Percentiles rank a stretch among this genome's conserved stretches.
Evolutionary conservation across 2,113 vertebrate genomes (phyloP).

Genomic region (Neogale vison): DNA sequence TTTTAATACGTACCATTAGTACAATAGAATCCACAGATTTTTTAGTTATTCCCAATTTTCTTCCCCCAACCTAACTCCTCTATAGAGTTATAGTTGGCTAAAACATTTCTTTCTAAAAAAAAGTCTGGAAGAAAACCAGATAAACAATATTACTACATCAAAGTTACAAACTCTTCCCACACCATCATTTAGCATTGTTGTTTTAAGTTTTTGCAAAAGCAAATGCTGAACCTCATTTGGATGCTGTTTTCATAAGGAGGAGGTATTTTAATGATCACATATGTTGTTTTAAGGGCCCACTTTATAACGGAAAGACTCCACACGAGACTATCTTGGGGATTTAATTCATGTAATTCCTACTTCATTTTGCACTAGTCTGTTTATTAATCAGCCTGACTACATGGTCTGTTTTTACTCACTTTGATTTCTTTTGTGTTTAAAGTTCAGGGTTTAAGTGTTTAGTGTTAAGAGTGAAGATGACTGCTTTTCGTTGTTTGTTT

Average conservation of each 20-base stretch:
- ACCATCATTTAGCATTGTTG: slow-evolving; percentile 25
- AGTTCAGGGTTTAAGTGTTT: slow-evolving; percentile 68
- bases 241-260: slow-evolving; percentile 59
- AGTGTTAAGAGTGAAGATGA: slow-evolving; percentile 56
- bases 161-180: slow-evolving; percentile 44
- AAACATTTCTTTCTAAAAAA: slow-evolving; percentile 41
- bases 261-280: slow-evolving; percentile 71
- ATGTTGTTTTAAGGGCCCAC: slow-evolving; percentile 73
- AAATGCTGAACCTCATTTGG: slow-evolving; percentile 63
- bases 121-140: slow-evolving; percentile 37
- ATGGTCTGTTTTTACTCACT: slow-evolving; percentile 67
- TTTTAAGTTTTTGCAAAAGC: slow-evolving; percentile 52
- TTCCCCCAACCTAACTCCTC: neutral
- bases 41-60: neutral
- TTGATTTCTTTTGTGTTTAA: slow-evolving; percentile 74
- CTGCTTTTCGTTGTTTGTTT: slow-evolving; percentile 59
- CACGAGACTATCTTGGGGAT: slow-evolving; percentile 51
- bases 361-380: slow-evolving; percentile 60
- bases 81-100: slow-evolving; percentile 15
- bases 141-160: slow-evolving; percentile 61
- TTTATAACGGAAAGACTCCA: slow-evolving; percentile 70
- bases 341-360: slow-evolving; percentile 59
- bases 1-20: slow-evolving; percentile 51
- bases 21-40: slow-evolving; percentile 3
- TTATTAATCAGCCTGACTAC: slow-evolving; percentile 71